phyloP scores from a whole-genome alignment of 2,888 invertebrate species.

The Limnephilus marmoratus region DNA sequence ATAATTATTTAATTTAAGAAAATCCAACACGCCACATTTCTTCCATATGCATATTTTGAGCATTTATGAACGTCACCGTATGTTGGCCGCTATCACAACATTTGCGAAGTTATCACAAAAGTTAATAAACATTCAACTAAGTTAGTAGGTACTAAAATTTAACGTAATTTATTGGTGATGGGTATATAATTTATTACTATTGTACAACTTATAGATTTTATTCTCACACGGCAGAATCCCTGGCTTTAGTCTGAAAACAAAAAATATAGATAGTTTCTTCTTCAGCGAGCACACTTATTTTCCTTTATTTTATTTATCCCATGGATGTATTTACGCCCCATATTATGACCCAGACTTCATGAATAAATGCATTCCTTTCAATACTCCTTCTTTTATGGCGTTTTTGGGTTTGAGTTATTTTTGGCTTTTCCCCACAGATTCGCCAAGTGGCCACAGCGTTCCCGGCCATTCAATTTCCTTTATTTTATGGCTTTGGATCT shows the following conservation, averaged over 20 bases:
- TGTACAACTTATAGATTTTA: background rate
- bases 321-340: background rate
- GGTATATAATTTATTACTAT: background rate
- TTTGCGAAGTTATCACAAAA: background rate
- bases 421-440: background rate
- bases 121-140: background rate
- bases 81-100: background rate
- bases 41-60: background rate
- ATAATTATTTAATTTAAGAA: background rate
- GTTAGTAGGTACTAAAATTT: too few species aligned
- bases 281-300: background rate
- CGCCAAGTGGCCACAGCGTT: background rate
- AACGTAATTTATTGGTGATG: background rate
- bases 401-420: background rate
- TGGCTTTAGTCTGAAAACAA: background rate
- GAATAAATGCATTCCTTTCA: slow-evolving; percentile 2
- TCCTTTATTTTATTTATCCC: background rate
- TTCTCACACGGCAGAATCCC: background rate
- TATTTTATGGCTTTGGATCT: background rate
- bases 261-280: background rate
- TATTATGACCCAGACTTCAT: background rate
- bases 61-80: too few species aligned
- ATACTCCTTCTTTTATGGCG: background rate
- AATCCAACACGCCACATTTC: background rate
- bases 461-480: background rate